These are phyloP conservation scores for Philopotamus ludificatus DNA, from an alignment of 1,140 invertebrate genomes.

Conservation along the genomic window DNA sequence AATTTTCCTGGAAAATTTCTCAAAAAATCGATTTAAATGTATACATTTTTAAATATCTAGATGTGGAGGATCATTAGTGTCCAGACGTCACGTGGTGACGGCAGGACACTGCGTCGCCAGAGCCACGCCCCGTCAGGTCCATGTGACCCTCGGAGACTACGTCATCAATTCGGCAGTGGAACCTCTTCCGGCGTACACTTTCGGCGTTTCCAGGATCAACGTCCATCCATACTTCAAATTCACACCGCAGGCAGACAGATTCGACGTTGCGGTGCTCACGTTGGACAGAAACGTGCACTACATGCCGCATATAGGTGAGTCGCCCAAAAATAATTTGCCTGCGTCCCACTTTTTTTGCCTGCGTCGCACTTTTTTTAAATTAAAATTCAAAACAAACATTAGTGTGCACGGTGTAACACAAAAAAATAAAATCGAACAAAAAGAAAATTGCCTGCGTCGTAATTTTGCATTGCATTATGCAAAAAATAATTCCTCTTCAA, in stretches of 20 bases:
- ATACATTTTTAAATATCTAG: constrained; percentile 55
- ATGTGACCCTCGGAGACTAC: constrained; percentile 90
- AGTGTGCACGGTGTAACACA: too few species aligned
- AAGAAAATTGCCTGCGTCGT: too few species aligned
- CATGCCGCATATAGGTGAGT: constrained; percentile 80
- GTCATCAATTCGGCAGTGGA: constrained; percentile 91
- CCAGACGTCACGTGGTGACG: constrained; percentile 88
- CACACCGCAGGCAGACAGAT: constrained; percentile 85
- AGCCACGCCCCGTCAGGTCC: constrained; percentile 83
- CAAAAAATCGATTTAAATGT: too few species aligned
- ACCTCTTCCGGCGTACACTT: constrained; percentile 84
- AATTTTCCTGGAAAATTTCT: too few species aligned
- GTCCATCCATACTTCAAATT: constrained; percentile 95
- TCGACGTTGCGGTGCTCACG: constrained; percentile 88
- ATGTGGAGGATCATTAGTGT: constrained; percentile 93
- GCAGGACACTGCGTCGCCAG: constrained; percentile 95
- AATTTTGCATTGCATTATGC: too few species aligned
- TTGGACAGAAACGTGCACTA: constrained; percentile 85
- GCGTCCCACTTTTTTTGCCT: neutral
- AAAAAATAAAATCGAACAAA: too few species aligned
- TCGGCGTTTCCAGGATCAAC: constrained; percentile 82
- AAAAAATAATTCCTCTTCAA: too few species aligned
- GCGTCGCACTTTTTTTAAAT: too few species aligned
- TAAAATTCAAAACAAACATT: too few species aligned
- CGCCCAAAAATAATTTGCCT: neutral